Conservation (phyloP, 2,113 vertebrate species). For the Triplophysa siluroides region DNA sequence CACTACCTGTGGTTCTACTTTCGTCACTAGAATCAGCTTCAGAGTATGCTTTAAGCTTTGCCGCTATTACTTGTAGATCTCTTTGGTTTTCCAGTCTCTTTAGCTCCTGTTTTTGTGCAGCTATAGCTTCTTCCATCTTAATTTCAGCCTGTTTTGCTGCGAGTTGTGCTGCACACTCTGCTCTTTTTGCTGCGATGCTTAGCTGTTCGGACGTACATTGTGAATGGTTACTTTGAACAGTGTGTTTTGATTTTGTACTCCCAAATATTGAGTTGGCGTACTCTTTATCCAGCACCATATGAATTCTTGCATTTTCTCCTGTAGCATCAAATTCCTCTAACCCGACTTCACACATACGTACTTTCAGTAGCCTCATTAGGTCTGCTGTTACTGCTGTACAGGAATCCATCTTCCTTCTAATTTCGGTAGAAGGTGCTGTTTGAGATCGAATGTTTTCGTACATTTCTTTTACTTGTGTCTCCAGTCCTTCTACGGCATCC, state of each 20-base stretch:
- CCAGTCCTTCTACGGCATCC: conserved; percentile 29
- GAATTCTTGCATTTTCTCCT: conserved; percentile 47
- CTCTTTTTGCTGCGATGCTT: conserved; percentile 47
- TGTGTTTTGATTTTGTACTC: not conserved
- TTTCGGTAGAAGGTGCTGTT: conserved; percentile 9
- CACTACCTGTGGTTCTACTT: not conserved
- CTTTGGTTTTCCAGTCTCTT: conserved; percentile 6
- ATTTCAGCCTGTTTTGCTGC: conserved; percentile 49
- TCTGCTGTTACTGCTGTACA: conserved; percentile 35
- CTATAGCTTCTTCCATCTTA: conserved; percentile 27
- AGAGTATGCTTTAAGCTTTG: conserved; percentile 51
- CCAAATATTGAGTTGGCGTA: conserved; percentile 52
- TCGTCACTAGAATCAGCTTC: conserved; percentile 30
- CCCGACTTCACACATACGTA: conserved; percentile 46
- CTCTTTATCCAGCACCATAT: conserved; percentile 49
- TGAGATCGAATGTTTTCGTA: not conserved
- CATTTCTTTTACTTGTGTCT: conserved; percentile 2
- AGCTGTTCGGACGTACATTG: not conserved
- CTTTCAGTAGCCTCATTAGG: conserved; percentile 49
- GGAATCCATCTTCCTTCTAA: conserved; percentile 47
- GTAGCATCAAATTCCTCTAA: conserved; percentile 51
- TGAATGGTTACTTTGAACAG: conserved; percentile 21
- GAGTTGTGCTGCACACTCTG: conserved; percentile 41
- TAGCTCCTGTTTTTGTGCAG: too few relatives aligned
- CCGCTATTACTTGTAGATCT: conserved; percentile 49